These are phyloP conservation scores for Meloidogyne floridensis DNA, from an alignment of 1,140 invertebrate species.

Conservation along the genomic window DNA sequence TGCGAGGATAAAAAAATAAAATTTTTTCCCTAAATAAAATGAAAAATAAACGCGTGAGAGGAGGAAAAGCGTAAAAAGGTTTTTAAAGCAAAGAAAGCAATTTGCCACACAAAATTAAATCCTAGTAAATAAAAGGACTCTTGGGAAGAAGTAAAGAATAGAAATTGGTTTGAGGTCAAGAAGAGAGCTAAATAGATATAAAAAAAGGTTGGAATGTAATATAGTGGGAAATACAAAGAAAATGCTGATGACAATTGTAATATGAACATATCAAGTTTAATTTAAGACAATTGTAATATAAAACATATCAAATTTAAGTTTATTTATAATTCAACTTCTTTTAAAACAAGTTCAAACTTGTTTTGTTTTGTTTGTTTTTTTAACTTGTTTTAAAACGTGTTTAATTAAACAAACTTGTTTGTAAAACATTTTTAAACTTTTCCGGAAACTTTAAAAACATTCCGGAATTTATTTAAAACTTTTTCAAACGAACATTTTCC, in stretches of 20 bases:
- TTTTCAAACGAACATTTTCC: no score
- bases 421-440: no score
- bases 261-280: neutral
- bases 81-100: neutral
- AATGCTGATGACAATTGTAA: neutral
- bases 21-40: neutral
- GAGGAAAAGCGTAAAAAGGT: neutral
- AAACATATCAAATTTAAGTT: slow-evolving; percentile 2
- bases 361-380: no score
- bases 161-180: neutral
- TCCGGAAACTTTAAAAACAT: no score
- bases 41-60: neutral
- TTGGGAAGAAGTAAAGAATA: neutral
- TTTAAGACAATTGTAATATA: neutral
- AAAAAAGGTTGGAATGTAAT: neutral
- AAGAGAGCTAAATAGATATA: neutral
- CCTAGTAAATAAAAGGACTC: slow-evolving; percentile 5
- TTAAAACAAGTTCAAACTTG: no score
- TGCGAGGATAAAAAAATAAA: neutral
- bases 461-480: no score
- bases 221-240: neutral
- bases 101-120: slow-evolving; percentile 2
- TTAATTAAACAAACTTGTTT: no score
- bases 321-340: no score
- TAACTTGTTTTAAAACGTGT: no score